Base-by-base conservation (phyloP, 2,888 invertebrate genomes). In the Apamea crenata region DNA sequence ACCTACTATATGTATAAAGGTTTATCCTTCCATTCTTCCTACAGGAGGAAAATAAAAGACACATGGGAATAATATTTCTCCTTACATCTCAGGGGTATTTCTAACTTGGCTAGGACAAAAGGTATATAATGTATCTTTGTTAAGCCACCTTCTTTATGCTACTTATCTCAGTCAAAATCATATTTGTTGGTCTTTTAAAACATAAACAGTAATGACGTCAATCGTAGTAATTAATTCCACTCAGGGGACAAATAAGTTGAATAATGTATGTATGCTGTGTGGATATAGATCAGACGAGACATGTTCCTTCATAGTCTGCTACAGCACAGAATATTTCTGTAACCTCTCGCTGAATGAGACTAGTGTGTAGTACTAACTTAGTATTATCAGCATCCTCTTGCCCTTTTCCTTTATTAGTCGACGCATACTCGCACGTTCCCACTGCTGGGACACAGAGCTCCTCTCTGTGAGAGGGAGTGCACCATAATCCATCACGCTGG, bases 121-220 rank as follows among this genome's bases (percentile, higher is more conserved):
- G 44, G 21, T 25, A 44, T 66, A 32, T 32, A 3, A 36, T 65
- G 21, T 65, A 21, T 32, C 1, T 12, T 4, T 56, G 66, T 65
- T 32, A n/a, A 32, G 25, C 1, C 0, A 18, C 14, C 6, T 6
- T 36, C 44, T 74, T 29, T 18, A 21, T 32, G 25, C 29, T 36
- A 6, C 12, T 2, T 25, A 36, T 14, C 12, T 36, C 25, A 14
- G 65, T 29, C 29, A 25, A 65, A 25, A 36, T 25, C 12, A 65
- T 12, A 25, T 36, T 14, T 65, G 16, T 63, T 32, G 1, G 36
- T 47, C 7, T 56, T 80, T 65, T 29, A 53, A 16, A 63, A 14
- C 29, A 18, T 63, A 7, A 56, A 47, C n/a, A 32, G 12, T 25
- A 29, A 69, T 70, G 83, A 76, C 69, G 84, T 78, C 79, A 63